Conservation (phyloP, 1,140 invertebrate genomes). For the Halesus radiatus region DNA sequence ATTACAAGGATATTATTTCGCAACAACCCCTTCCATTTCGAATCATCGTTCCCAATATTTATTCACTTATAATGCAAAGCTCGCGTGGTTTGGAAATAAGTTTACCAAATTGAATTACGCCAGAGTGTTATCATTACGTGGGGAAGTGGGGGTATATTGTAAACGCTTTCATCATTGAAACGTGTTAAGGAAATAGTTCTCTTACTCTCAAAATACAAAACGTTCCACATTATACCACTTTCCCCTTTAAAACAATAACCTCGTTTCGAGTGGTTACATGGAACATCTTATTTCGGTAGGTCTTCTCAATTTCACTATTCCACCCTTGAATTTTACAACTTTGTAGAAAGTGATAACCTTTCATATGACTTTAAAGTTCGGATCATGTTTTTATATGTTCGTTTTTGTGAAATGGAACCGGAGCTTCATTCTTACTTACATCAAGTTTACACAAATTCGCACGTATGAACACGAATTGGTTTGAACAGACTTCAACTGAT, state of each 20-base stretch:
- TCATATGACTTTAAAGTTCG: background rate
- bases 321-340: background rate
- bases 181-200: constrained; percentile 53
- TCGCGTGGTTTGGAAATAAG: constrained; percentile 30
- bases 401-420: background rate
- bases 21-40: background rate
- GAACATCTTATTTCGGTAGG: constrained; percentile 2
- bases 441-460: background rate
- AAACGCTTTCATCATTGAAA: constrained; percentile 23
- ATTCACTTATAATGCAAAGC: constrained; percentile 28
- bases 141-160: constrained; percentile 40
- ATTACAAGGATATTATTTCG: background rate
- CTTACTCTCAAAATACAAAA: constrained; percentile 8
- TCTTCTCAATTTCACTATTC: background rate
- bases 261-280: constrained; percentile 8
- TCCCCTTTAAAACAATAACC: constrained; percentile 56
- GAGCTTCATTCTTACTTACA: background rate
- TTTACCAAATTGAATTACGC: constrained; percentile 56
- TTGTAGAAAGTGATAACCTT: background rate
- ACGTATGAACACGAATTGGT: background rate
- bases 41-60: constrained; percentile 19
- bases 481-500: background rate
- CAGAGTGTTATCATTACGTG: constrained; percentile 47
- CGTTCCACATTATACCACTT: constrained; percentile 44
- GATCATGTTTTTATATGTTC: background rate